A percentile compares a stretch with the other conserved stretches of the same genome.
Conservation (phyloP, 2,113 vertebrate species). For the Onychorhynchus coronatus region DNA sequence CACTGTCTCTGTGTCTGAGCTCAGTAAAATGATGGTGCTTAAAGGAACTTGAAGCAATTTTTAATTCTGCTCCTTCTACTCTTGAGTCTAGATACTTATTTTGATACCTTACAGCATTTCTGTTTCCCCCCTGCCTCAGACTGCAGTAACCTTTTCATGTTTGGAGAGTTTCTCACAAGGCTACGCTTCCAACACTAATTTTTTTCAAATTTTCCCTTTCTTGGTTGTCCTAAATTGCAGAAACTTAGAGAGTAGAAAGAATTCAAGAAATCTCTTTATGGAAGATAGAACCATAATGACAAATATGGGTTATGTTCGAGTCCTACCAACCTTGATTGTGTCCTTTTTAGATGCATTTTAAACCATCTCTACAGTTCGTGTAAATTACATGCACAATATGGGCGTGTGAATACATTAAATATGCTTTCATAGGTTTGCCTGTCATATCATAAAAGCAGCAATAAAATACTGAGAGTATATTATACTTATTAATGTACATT, state of each 20-base stretch:
- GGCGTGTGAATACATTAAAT: background rate
- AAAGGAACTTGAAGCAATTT: background rate
- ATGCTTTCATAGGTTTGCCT: slow-evolving; percentile 39
- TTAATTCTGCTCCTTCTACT: background rate
- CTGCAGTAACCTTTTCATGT: background rate
- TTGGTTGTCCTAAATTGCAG: background rate
- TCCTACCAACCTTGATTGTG: background rate
- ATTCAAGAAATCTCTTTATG: background rate
- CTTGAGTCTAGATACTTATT: background rate
- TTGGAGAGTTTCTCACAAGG: background rate
- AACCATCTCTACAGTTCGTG: background rate
- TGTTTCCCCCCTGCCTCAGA: background rate
- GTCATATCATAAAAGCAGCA: slow-evolving; percentile 40
- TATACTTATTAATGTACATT: slow-evolving; percentile 67
- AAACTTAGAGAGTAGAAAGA: background rate
- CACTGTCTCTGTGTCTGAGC: background rate
- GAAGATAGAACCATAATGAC: background rate
- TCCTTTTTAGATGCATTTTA: slow-evolving; percentile 18
- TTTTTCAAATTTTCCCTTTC: background rate
- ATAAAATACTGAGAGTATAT: slow-evolving; percentile 59
- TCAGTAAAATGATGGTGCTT: background rate
- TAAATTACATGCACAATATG: slow-evolving; percentile 22
- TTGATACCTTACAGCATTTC: background rate
- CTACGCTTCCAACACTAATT: fast-evolving
- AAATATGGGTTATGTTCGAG: background rate